Base-by-base conservation (phyloP, 35 echinoderm and acorn worm genomes). In the Patiria miniata region DNA sequence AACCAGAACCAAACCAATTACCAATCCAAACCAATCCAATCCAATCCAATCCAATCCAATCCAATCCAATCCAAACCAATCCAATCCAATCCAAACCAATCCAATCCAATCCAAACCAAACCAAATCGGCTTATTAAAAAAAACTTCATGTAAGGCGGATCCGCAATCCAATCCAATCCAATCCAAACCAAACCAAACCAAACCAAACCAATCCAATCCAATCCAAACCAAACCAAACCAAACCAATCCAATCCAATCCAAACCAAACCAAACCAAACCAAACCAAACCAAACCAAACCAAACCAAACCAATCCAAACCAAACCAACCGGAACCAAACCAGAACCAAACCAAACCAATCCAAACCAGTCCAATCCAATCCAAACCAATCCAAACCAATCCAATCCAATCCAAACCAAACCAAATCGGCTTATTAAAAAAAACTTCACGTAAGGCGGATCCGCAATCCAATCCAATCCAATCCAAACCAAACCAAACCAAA, bases 201-300 rank as follows among this genome's bases (percentile, higher is more conserved):
- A 14, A 58, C 14, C 55, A 14, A 14, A 58, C 14, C 55, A 14
- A 14, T 15, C 14, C 14, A 14, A 58, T 15, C 14, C 55, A 58
- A 58, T 15, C 55, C n/a, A 58, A 58, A n/a, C 55, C 55, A 15
- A 58, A 58, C 55, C 55, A 58, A 58, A 58, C 55, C n/a, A 14
- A 58, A 58, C 55, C 14, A 58, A 58, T 15, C n/a, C 55, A 58
- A 58, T 58, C 55, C 55, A 15, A 58, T 15, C 55, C 55, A 58
- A 58, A 58, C 55, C 14, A 58, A n/a, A 58, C 55, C 55, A 58
- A 58, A 58, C 55, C n/a, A 58, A 58, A 58, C 55, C 55, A 58
- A 58, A 58, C 55, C 14, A 14, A 58, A 58, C 55, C 14, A 58
- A 58, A 58, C 55, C 55, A 58, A 58, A 58, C 55, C 55, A n/a